phyloP scores from a whole-genome alignment of 2,888 invertebrate genomes.

The Acrocyrtus sp. region DNA sequence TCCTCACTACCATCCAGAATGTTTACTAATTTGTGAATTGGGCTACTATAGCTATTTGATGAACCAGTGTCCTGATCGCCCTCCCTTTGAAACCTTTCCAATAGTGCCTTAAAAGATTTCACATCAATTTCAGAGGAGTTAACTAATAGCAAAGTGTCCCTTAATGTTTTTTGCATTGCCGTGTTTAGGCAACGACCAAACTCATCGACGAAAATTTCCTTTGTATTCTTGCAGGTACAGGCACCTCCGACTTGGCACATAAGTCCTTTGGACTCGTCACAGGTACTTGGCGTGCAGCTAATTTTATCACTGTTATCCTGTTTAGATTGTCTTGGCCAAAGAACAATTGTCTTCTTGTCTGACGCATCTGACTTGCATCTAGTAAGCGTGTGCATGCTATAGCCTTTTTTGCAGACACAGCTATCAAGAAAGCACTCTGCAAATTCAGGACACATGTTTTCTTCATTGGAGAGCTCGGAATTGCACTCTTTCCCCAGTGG shows the following conservation, averaged over 20 bases:
- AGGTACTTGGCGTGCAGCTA: constrained; percentile 12
- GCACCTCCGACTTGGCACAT: constrained; percentile 19
- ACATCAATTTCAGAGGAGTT: constrained; percentile 17
- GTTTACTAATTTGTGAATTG: constrained; percentile 23
- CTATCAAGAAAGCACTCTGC: constrained; percentile 36
- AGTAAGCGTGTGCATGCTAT: constrained; percentile 38
- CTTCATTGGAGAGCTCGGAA: constrained; percentile 1
- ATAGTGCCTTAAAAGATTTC: constrained; percentile 27
- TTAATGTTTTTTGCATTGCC: constrained; percentile 31
- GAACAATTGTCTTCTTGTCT: constrained; percentile 30
- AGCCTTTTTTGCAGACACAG: constrained; percentile 42
- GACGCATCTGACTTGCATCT: constrained; percentile 33
- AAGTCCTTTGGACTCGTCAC: constrained; percentile 43
- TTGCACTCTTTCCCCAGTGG: constrained; percentile 31
- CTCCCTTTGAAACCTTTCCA: constrained; percentile 11
- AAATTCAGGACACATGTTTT: constrained; percentile 35
- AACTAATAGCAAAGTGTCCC: constrained; percentile 28
- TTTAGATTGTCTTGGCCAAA: constrained; percentile 24
- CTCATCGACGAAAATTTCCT: constrained; percentile 37
- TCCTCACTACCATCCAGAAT: constrained; percentile 13
- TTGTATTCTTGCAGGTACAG: constrained; percentile 26
- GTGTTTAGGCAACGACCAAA: constrained; percentile 45
- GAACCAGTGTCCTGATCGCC: constrained; percentile 22
- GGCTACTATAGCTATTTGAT: constrained; percentile 30
- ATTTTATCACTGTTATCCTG: background rate